These are phyloP conservation scores for Temnothorax unifasciatus DNA, from an alignment of 2,888 invertebrate species.

Conservation along the genomic window DNA sequence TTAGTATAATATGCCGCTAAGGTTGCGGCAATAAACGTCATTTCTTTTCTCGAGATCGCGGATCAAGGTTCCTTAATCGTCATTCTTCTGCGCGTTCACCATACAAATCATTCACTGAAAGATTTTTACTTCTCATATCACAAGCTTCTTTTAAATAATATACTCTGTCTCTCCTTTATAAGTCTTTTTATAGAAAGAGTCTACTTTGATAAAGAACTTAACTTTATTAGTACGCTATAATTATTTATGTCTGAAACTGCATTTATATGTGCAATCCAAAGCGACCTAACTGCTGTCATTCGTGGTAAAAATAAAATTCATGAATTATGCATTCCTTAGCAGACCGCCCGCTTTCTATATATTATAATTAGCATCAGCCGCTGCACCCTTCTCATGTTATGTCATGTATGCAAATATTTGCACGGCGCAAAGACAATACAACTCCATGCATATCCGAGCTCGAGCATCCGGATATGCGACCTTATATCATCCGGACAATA, in stretches of 20 bases:
- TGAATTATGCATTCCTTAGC: not conserved
- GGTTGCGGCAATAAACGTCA: conserved; percentile 36
- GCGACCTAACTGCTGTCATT: not conserved
- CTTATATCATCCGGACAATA: conserved; percentile 34
- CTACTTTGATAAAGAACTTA: not conserved
- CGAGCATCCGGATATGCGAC: conserved; percentile 8
- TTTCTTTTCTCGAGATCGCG: conserved; percentile 33
- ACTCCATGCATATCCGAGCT: conserved; percentile 1
- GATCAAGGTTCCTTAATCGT: conserved; percentile 36
- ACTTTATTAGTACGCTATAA: not conserved
- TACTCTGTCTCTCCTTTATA: not conserved
- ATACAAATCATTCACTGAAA: not conserved
- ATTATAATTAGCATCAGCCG: conserved; percentile 20
- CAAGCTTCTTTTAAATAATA: not conserved
- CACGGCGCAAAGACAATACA: conserved; percentile 26
- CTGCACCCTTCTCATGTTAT: conserved; percentile 12
- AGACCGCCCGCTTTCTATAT: not conserved
- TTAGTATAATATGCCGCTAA: conserved; percentile 36
- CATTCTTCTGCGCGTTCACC: not conserved
- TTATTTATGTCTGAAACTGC: not conserved
- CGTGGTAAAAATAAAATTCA: conserved; percentile 11
- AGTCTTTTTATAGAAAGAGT: not conserved
- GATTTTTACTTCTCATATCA: not conserved
- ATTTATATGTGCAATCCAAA: not conserved
- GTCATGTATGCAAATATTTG: conserved; percentile 29